Base-by-base conservation (phyloP, 2,888 invertebrate genomes). In the Iselma pallidipennis region DNA sequence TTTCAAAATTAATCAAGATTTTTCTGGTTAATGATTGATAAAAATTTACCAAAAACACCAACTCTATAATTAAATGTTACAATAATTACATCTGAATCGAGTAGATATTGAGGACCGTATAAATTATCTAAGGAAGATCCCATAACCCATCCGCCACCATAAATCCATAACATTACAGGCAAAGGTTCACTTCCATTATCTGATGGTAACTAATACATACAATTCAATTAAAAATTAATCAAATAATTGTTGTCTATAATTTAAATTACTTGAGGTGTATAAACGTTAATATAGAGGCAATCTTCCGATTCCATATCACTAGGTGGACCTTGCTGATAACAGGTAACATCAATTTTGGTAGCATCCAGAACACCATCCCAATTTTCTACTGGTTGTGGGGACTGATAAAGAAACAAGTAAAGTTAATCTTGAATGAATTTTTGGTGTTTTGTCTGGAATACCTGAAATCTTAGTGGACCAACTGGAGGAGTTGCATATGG, bases 401-500 rank as follows among this genome's bases (percentile, higher is more conserved):
- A 48, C 49, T 64, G 33, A 49, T 50, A 50, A 3, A 14, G 1
- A 14, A 4, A 7, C 7, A 37, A 37, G 4, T 5, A 9, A 2
- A 2, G 7, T 1, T 16, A 16, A 7, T 16, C 2, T 16, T 14
- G 16, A 37, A 16, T 53, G n/a, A n/a, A n/a, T n/a, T n/a, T n/a
- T n/a, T n/a, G n/a, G n/a, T n/a, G n/a, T n/a, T n/a, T n/a, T n/a
- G n/a, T n/a, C n/a, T n/a, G n/a, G n/a, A n/a, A n/a, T 62, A 74
- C 74, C 61, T 74, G 66, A 55, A 75, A 75, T 42, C 74, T 67
- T 14, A 71, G 52, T 3, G 64, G 55, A 19, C 72, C 75, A n/a
- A 69, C 53, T 6, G 75, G 75, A 10, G 75, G 72, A 14, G 69
- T 65, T 1, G 70, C 75, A 58, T 71, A 75, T 19, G 67, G 71